phyloP scores from a whole-genome alignment of 1,140 invertebrate genomes.

The Papilio helenus region DNA sequence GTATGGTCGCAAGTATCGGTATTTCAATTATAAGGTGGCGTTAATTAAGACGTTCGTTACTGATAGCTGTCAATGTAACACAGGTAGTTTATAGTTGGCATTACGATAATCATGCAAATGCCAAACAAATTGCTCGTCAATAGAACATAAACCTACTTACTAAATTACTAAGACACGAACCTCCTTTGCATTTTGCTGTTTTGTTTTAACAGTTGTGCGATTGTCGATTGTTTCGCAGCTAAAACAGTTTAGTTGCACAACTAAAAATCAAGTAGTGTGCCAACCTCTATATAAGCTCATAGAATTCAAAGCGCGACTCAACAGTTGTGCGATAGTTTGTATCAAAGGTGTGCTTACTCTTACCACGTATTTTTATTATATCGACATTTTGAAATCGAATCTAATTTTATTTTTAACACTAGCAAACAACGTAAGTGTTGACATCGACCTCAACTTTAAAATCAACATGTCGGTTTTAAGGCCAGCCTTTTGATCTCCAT shows the following conservation, averaged over 20 bases:
- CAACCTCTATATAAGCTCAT: no score
- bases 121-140: slow-evolving; percentile 48
- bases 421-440: not conserved
- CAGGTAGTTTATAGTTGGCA: slow-evolving; percentile 44
- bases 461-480: slow-evolving; percentile 33
- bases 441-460: slow-evolving; percentile 29
- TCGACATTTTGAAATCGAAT: not conserved
- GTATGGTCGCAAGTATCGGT: not conserved
- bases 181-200: slow-evolving; percentile 43
- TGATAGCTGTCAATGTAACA: slow-evolving; percentile 45
- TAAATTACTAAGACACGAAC: slow-evolving; percentile 38
- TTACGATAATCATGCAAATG: slow-evolving; percentile 59
- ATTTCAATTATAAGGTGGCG: not conserved
- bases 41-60: slow-evolving; percentile 42
- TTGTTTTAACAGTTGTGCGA: slow-evolving; percentile 36
- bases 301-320: no score
- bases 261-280: no score
- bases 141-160: slow-evolving; percentile 44
- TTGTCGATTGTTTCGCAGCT: no score
- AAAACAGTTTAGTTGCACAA: no score
- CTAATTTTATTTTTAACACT: not conserved
- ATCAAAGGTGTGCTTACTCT: not conserved
- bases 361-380: not conserved
- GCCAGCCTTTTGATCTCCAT: slow-evolving; percentile 25
- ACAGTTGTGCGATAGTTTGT: no score